Evolutionary conservation across 1,140 invertebrate genomes (phyloP).

Genomic region (Brachionus paranguensis): DNA sequence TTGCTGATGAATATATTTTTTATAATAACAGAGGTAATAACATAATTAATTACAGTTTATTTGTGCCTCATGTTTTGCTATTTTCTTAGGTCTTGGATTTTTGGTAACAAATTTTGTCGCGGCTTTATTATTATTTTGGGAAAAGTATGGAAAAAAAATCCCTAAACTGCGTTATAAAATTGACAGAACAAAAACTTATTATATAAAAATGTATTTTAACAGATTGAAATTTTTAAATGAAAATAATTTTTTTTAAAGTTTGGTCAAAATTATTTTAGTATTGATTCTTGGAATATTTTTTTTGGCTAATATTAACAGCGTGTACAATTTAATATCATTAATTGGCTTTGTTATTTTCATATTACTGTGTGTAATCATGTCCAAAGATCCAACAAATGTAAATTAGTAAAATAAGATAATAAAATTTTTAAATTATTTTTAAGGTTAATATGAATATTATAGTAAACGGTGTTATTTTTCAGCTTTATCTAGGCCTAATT

Average conservation of each 20-base stretch:
- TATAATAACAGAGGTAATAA: neutral
- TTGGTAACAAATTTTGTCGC: neutral
- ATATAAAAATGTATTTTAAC: neutral
- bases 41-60: neutral
- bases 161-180: neutral
- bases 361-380: neutral
- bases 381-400: constrained; percentile 1
- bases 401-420: neutral
- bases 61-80: neutral
- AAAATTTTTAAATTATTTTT: neutral
- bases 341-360: neutral
- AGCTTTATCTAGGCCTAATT: constrained; percentile 74
- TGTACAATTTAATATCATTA: neutral
- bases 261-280: neutral
- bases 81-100: neutral
- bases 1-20: neutral
- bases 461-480: constrained; percentile 48
- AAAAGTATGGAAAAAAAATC: neutral
- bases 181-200: neutral
- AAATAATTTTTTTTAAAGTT: neutral
- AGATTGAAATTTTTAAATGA: neutral
- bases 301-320: neutral
- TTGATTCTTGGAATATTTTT: neutral
- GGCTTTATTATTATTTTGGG: neutral
- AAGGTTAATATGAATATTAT: constrained; percentile 19